Percentiles rank a stretch among this genome's conserved stretches.
These are phyloP conservation scores for Notolabrus celidotus DNA, from an alignment of 2,797 vertebrate genomes.

Conservation along the genomic window DNA sequence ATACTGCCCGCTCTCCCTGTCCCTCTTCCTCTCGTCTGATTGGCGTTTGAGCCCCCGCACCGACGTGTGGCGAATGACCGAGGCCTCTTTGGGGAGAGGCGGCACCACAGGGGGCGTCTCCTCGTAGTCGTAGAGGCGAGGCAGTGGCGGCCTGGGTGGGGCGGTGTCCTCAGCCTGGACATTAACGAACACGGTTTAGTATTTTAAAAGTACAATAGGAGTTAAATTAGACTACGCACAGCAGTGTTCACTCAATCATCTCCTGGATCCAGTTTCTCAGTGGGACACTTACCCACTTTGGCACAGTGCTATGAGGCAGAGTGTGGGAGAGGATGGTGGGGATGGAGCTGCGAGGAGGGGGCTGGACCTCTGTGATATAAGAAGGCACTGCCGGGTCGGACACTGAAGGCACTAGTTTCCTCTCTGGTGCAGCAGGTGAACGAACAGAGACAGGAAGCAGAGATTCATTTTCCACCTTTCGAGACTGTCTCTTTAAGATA, in stretches of 20 bases:
- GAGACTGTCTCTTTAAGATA: not conserved
- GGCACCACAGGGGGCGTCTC: slow-evolving; percentile 93
- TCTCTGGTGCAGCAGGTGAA: slow-evolving; percentile 89
- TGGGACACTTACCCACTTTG: slow-evolving; percentile 89
- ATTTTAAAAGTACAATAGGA: too few relatives aligned
- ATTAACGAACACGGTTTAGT: not conserved
- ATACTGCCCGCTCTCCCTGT: slow-evolving; percentile 90
- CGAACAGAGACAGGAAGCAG: slow-evolving; percentile 9
- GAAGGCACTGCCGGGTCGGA: slow-evolving; percentile 91
- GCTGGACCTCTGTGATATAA: slow-evolving; percentile 83
- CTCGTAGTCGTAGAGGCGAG: slow-evolving; percentile 92
- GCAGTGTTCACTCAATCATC: too few relatives aligned
- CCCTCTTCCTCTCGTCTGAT: slow-evolving; percentile 95
- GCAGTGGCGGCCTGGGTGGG: slow-evolving; percentile 94
- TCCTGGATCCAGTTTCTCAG: too few relatives aligned
- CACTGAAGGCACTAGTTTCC: slow-evolving; percentile 94
- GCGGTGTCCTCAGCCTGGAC: slow-evolving; percentile 88
- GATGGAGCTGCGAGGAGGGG: slow-evolving; percentile 83
- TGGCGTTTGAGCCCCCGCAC: slow-evolving; percentile 97
- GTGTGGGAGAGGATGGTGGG: slow-evolving; percentile 74
- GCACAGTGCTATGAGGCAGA: slow-evolving; percentile 74
- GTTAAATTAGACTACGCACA: too few relatives aligned
- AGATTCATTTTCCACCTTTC: not conserved
- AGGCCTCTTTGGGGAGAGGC: slow-evolving; percentile 92
- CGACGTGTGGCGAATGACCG: slow-evolving; percentile 94